Conservation (phyloP, 2,888 invertebrate species). For the Ceratothoa steindachneri region DNA sequence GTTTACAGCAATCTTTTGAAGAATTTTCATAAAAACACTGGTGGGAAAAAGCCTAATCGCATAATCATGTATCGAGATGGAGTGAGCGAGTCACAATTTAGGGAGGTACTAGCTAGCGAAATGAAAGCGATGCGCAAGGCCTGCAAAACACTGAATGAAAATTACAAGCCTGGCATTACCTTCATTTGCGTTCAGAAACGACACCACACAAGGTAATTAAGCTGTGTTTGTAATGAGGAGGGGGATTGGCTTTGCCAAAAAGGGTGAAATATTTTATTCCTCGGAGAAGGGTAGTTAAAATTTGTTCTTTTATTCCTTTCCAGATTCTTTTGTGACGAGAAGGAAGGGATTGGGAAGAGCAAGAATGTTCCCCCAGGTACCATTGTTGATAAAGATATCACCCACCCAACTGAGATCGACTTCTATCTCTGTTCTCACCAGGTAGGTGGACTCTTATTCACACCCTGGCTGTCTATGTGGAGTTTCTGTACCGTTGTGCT, state of each 20-base stretch:
- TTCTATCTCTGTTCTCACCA: conserved; percentile 74
- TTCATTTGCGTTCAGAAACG: conserved; percentile 94
- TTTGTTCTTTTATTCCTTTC: not conserved
- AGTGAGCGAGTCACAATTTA: conserved; percentile 80
- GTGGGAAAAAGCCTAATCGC: conserved; percentile 59
- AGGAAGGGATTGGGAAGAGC: conserved; percentile 54
- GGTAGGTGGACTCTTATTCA: conserved; percentile 48
- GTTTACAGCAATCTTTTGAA: conserved; percentile 61
- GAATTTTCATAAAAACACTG: conserved; percentile 59
- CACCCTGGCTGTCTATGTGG: not conserved
- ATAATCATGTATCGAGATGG: conserved; percentile 76
- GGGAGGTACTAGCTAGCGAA: conserved; percentile 59
- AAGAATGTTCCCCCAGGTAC: conserved; percentile 80
- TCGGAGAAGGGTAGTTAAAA: no score
- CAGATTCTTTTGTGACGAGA: conserved; percentile 47
- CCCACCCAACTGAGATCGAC: conserved; percentile 79
- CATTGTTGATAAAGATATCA: conserved; percentile 76
- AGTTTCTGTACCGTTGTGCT: no score
- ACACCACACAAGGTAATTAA: conserved; percentile 81
- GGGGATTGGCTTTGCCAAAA: not conserved
- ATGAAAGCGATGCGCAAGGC: conserved; percentile 68
- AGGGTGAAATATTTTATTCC: not conserved
- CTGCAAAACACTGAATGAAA: conserved; percentile 58
- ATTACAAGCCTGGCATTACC: conserved; percentile 71
- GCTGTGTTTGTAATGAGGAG: no score